These are phyloP conservation scores for Apamea crenata DNA, from an alignment of 2,888 invertebrate genomes.

Conservation along the genomic window DNA sequence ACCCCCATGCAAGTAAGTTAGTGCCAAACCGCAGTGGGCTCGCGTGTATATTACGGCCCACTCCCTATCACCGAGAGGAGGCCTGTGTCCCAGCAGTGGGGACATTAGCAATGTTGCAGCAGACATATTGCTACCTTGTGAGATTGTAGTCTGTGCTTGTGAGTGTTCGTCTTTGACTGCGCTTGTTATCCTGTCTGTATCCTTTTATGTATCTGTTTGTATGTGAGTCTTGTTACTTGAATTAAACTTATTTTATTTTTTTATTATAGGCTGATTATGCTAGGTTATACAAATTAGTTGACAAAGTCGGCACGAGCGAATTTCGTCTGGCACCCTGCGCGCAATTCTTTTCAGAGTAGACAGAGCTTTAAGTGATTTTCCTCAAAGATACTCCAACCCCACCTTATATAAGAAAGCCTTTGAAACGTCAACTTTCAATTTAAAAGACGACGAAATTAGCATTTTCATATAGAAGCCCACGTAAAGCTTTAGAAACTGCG, in stretches of 20 bases:
- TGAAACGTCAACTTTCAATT: slow-evolving; percentile 36
- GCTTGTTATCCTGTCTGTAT: no score
- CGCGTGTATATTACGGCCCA: background rate
- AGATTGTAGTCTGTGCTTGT: no score
- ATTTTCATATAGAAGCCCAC: slow-evolving; percentile 14
- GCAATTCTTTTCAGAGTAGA: background rate
- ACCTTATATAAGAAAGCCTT: slow-evolving; percentile 56
- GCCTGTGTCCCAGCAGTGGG: background rate
- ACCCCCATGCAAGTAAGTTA: background rate
- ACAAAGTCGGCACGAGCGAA: background rate
- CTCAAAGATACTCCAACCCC: slow-evolving; percentile 16
- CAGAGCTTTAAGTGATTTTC: slow-evolving; percentile 4
- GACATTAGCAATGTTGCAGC: background rate
- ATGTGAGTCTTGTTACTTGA: no score
- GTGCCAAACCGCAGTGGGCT: background rate
- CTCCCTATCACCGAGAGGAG: background rate
- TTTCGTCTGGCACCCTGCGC: background rate
- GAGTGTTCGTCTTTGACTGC: no score
- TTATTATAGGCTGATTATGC: no score
- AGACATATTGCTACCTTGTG: no score
- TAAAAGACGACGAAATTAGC: slow-evolving; percentile 38
- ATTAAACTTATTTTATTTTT: no score
- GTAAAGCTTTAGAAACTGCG: slow-evolving; percentile 33
- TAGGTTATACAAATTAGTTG: background rate
- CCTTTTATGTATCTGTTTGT: no score